phyloP scores from a whole-genome alignment of 1,140 invertebrate species.

The Cotesia vestalis region DNA sequence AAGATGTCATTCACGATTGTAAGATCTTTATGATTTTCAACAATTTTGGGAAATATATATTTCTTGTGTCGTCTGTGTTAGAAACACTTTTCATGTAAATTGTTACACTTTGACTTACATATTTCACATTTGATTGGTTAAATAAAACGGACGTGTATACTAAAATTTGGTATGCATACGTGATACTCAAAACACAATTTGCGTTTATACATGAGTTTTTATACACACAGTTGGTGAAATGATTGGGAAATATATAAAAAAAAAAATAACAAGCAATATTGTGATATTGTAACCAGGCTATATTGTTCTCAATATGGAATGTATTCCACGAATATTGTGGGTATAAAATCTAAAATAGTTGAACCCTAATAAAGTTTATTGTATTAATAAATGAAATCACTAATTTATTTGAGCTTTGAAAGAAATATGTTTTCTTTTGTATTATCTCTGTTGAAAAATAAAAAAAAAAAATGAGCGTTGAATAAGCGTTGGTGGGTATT shows the following conservation, averaged over 20 bases:
- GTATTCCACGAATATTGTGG: too few relatives aligned
- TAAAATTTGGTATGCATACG: slow-evolving; percentile 22
- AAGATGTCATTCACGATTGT: too few relatives aligned
- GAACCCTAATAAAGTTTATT: too few relatives aligned
- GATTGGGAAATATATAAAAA: slow-evolving; percentile 5
- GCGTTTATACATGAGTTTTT: background rate
- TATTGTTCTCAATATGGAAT: background rate
- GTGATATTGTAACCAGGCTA: slow-evolving; percentile 9
- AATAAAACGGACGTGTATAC: background rate
- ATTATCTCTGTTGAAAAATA: slow-evolving; percentile 1
- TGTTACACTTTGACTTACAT: slow-evolving; percentile 1
- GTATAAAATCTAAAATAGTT: too few relatives aligned
- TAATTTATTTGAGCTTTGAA: background rate
- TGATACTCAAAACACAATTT: slow-evolving; percentile 6
- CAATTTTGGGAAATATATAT: background rate
- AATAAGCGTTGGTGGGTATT: too few relatives aligned
- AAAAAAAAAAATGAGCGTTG: background rate
- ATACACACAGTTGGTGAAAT: slow-evolving; percentile 15
- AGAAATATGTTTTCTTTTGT: too few relatives aligned
- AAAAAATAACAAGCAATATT: slow-evolving; percentile 13
- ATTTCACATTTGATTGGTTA: slow-evolving; percentile 6
- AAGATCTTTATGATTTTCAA: too few relatives aligned
- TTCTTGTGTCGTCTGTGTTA: background rate
- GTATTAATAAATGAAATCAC: too few relatives aligned
- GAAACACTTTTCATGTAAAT: too few relatives aligned